Percentiles rank a stretch among this genome's conserved stretches.
phyloP scores from a whole-genome alignment of 1,140 invertebrate species.

The Camponotus pennsylvanicus region DNA sequence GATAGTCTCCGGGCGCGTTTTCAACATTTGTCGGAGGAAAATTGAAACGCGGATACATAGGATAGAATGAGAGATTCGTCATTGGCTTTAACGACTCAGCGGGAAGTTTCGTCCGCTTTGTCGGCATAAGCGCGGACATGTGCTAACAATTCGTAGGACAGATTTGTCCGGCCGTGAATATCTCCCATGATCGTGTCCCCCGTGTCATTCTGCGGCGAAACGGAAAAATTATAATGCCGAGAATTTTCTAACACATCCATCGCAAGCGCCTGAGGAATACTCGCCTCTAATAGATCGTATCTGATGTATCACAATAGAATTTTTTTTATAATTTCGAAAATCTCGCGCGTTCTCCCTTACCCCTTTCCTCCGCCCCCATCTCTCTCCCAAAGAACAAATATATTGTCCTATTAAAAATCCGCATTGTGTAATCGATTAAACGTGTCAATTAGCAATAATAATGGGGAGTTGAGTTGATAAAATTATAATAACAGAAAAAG shows the following conservation, averaged over 20 bases:
- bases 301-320: neutral
- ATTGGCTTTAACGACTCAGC: slow-evolving; percentile 72
- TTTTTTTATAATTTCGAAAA: slow-evolving; percentile 10
- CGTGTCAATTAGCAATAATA: too few relatives aligned
- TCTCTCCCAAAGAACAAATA: too few relatives aligned
- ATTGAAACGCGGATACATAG: slow-evolving; percentile 29
- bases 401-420: too few relatives aligned
- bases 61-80: slow-evolving; percentile 49
- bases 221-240: slow-evolving; percentile 7
- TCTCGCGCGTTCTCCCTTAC: neutral
- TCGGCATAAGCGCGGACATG: slow-evolving; percentile 83
- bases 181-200: slow-evolving; percentile 67
- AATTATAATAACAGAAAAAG: neutral
- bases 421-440: too few relatives aligned
- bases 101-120: slow-evolving; percentile 81
- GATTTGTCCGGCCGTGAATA: slow-evolving; percentile 81
- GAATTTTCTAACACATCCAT: neutral
- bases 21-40: slow-evolving; percentile 37
- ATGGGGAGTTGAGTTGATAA: neutral
- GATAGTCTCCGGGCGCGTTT: neutral
- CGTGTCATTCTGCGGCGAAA: slow-evolving; percentile 22
- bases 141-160: slow-evolving; percentile 85
- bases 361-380: too few relatives aligned
- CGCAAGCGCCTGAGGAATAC: slow-evolving; percentile 31
- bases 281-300: slow-evolving; percentile 41